A percentile compares a stretch with the other conserved stretches of the same genome.
These are phyloP conservation scores for Elephas maximus DNA, from an alignment of 2,113 vertebrate genomes.

Conservation along the genomic window DNA sequence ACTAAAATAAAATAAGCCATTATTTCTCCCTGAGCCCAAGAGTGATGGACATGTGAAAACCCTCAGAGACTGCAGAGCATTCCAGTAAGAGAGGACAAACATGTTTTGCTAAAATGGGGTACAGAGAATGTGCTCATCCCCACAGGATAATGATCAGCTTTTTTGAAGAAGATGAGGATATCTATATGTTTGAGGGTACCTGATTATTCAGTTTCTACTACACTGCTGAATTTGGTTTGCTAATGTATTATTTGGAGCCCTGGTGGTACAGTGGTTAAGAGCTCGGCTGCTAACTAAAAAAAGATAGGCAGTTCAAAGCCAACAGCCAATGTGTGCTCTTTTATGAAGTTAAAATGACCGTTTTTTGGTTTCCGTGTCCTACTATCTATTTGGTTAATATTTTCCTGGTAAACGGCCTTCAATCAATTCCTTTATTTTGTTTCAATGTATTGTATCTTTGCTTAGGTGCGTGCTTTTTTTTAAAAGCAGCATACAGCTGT, in stretches of 20 bases:
- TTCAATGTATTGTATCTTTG: background rate
- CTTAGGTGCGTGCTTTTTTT: background rate
- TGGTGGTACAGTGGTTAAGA: no score
- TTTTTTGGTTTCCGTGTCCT: background rate
- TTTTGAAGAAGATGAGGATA: background rate
- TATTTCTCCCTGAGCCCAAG: background rate
- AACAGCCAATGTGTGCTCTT: background rate
- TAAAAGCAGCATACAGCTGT: background rate
- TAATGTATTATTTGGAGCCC: background rate
- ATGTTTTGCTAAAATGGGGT: background rate
- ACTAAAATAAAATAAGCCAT: background rate
- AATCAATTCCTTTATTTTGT: background rate
- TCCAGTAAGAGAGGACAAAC: background rate
- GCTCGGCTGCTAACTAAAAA: no score
- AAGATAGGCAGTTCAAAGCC: no score
- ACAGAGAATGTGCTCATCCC: background rate
- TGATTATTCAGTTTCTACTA: background rate
- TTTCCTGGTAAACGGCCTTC: background rate
- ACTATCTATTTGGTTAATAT: background rate
- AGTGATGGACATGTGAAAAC: background rate
- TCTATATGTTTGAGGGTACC: background rate
- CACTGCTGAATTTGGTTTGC: background rate
- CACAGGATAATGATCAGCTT: background rate
- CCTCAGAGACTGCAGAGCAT: background rate
- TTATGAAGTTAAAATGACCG: background rate